Evolutionary conservation across 2,113 vertebrate species (phyloP).

Genomic region (Dunckerocampus dactyliophorus): DNA sequence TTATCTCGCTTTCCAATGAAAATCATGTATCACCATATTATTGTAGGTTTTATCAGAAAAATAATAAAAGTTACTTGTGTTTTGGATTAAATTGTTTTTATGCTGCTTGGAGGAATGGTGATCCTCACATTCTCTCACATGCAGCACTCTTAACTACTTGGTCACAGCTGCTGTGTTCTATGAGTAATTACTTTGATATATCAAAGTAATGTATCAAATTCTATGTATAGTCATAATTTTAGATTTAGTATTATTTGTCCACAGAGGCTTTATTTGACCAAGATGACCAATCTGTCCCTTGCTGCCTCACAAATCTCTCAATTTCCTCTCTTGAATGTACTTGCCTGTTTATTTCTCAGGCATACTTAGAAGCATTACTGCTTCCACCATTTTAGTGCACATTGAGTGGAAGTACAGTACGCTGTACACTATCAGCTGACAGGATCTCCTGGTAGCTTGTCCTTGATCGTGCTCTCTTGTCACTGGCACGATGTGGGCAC

Average conservation of each 20-base stretch:
- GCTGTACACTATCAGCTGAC: slow-evolving; percentile 6
- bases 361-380: not conserved
- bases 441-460: slow-evolving; percentile 18
- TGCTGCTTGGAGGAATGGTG: too few relatives aligned
- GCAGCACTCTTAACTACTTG: not conserved
- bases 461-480: slow-evolving; percentile 37
- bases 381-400: not conserved
- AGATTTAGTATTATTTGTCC: not conserved
- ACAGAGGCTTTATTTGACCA: slow-evolving; percentile 18
- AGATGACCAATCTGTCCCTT: slow-evolving; percentile 14
- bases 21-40: too few relatives aligned
- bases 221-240: not conserved
- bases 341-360: not conserved
- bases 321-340: not conserved
- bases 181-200: not conserved
- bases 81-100: not conserved
- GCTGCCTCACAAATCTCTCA: slow-evolving; percentile 6
- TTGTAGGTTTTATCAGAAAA: too few relatives aligned
- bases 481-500: slow-evolving; percentile 15
- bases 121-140: too few relatives aligned
- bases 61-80: not conserved
- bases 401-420: not conserved
- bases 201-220: not conserved
- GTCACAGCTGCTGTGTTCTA: not conserved
- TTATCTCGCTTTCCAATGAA: too few relatives aligned